Conservation (phyloP, 2,113 vertebrate genomes). For the Chionomys nivalis region DNA sequence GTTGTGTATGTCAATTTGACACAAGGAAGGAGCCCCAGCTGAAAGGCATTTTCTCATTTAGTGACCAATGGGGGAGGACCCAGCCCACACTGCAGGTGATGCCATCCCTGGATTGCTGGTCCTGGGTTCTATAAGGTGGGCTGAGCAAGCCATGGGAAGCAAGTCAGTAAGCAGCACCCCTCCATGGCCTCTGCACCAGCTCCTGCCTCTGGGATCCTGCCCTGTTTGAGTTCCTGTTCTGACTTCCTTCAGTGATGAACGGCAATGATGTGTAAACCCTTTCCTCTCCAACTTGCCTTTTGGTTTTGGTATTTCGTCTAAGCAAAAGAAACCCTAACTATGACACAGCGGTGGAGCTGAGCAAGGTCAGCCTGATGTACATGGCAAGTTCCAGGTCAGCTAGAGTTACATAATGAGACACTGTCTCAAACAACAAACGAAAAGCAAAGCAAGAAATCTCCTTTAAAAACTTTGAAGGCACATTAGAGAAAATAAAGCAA, state of each 20-base stretch:
- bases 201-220: neutral
- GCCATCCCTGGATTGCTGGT: neutral
- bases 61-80: no score
- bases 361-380: neutral
- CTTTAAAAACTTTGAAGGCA: constrained; percentile 1
- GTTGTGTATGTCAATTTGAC: neutral
- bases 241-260: neutral
- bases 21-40: neutral
- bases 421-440: neutral
- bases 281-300: neutral
- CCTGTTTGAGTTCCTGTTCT: neutral
- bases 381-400: neutral
- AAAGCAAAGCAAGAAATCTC: neutral
- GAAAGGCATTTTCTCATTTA: neutral
- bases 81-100: neutral
- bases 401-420: neutral
- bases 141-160: neutral
- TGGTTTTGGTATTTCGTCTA: neutral
- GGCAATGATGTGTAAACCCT: neutral
- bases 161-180: neutral
- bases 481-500: constrained; percentile 50
- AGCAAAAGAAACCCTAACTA: neutral
- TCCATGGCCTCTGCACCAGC: neutral
- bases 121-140: neutral
- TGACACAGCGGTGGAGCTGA: neutral